Conservation (phyloP, 2,113 vertebrate genomes). For the Macrotus californicus region DNA sequence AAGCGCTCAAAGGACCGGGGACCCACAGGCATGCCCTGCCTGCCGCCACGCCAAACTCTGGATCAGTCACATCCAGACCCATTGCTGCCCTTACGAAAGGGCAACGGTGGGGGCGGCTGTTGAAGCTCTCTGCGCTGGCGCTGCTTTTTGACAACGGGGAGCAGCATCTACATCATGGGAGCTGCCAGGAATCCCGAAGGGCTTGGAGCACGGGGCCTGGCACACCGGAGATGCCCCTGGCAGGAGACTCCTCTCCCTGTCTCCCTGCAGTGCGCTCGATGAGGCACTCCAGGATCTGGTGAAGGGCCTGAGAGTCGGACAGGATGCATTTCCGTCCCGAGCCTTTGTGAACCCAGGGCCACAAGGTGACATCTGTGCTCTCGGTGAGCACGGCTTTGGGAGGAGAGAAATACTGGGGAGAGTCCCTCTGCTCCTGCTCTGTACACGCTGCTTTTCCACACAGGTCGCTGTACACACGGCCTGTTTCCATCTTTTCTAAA, state of each 20-base stretch:
- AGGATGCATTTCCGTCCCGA: conserved; percentile 18
- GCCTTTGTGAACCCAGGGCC: not conserved
- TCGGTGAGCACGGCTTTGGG: not conserved
- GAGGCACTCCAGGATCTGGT: not conserved
- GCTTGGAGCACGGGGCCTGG: not conserved
- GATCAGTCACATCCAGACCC: not conserved
- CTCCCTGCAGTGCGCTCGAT: not conserved
- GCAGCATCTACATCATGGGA: not conserved
- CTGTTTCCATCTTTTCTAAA: not conserved
- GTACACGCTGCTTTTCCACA: not conserved
- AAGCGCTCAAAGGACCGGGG: too few relatives aligned
- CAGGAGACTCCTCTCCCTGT: not conserved
- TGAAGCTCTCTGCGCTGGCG: not conserved
- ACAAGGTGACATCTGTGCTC: not conserved
- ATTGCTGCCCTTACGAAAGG: not conserved
- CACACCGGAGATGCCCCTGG: not conserved
- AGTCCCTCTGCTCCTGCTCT: not conserved
- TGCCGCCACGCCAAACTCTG: not conserved
- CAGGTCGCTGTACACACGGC: not conserved
- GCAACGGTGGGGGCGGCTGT: not conserved
- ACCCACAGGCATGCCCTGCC: not conserved
- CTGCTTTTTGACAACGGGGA: not conserved
- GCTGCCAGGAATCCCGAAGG: not conserved
- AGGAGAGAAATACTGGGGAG: not conserved
- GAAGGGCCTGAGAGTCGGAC: not conserved